Evolutionary conservation across 2,888 invertebrate species (phyloP), one percentile per base, ranked within the genome.

Genomic region (Diogma glabrata): DNA sequence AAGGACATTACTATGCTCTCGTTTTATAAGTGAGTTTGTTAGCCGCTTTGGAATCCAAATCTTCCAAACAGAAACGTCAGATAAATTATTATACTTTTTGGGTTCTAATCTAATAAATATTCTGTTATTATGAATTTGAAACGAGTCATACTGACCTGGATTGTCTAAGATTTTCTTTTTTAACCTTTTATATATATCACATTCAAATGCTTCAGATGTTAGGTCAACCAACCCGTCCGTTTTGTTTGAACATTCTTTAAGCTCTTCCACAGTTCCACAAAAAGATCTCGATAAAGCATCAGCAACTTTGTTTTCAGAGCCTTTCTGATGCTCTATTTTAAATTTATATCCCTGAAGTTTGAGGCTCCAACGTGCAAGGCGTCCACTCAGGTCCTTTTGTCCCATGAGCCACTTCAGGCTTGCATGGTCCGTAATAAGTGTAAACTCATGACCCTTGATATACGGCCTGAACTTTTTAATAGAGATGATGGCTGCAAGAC

Each of bases 61-160:
- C n/a, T 28, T 28, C 28, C 28, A 28, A 10, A 28, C n/a, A n/a
- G n/a, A n/a, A n/a, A n/a, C n/a, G n/a, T n/a, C n/a, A n/a, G n/a
- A n/a, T n/a, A n/a, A n/a, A 57, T 38, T 49, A 54, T 33, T 49
- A 55, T 24, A n/a, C 10, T n/a, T 2, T 28, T n/a, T n/a, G 10
- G 19, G 16, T 22, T 24, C 3, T 6, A 17, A 50, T 3, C 14
- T 28, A 26, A 24, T 43, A 45, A 17, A 7, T 28, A 28, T 28
- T 2, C 10, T 2, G n/a, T 33, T 33, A 12, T 9, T 6, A 33
- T 33, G 14, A 14, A 10, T 12, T 33, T 33, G n/a, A 12, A 33
- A 33, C 4, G 12, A n/a, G 16, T n/a, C 14, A 9, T 10, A 33
- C 3, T 33, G 6, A 14, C 2, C 33, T 2, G 33, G 33, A 12